Evolutionary conservation across 2,888 invertebrate genomes (phyloP).

Genomic region (Erebia epiphron): DNA sequence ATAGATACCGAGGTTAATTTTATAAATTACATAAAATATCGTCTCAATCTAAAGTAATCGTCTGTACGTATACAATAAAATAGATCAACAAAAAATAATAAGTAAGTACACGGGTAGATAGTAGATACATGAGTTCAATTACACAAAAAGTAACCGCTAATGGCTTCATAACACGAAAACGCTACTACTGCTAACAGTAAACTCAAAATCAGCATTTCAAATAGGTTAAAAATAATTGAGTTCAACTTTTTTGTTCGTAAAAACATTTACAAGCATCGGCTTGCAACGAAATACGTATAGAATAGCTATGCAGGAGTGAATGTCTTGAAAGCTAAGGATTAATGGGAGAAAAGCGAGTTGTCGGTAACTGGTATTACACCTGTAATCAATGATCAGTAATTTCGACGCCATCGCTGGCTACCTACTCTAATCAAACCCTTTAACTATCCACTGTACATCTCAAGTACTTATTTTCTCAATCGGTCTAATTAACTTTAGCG

Average conservation of each 20-base stretch:
- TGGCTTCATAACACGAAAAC: conserved; percentile 6
- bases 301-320: conserved; percentile 23
- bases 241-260: neutral
- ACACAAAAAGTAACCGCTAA: conserved; percentile 4
- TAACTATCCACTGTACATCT: conserved; percentile 37
- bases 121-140: neutral
- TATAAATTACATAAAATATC: conserved; percentile 19
- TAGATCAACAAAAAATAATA: conserved; percentile 7
- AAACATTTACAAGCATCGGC: neutral
- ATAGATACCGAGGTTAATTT: conserved; percentile 18
- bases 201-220: conserved; percentile 3
- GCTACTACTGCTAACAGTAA: conserved; percentile 2
- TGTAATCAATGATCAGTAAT: conserved; percentile 40
- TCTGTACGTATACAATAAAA: conserved; percentile 2
- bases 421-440: conserved; percentile 37
- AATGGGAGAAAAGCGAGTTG: conserved; percentile 34
- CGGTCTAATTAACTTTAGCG: conserved; percentile 38
- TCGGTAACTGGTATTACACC: conserved; percentile 39
- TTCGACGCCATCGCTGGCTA: conserved; percentile 38
- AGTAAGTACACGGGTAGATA: neutral
- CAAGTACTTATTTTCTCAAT: conserved; percentile 38
- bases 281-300: neutral
- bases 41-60: conserved; percentile 6
- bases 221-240: neutral
- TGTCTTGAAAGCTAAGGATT: conserved; percentile 29